These are phyloP conservation scores for Brachyalestes nurse DNA, from an alignment of 2,797 vertebrate genomes.

Conservation along the genomic window DNA sequence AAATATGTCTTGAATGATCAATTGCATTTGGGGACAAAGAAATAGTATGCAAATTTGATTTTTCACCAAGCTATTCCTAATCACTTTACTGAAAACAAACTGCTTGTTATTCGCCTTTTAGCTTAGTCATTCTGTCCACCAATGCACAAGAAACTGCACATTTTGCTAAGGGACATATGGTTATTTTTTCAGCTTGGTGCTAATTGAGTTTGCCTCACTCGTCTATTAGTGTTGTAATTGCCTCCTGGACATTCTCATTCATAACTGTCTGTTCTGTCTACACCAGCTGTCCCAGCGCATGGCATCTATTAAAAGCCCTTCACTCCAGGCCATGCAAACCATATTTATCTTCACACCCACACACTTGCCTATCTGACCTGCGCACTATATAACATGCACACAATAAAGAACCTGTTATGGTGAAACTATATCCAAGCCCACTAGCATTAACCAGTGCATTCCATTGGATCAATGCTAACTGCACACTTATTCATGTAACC, in stretches of 20 bases:
- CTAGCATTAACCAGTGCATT: constrained; percentile 20
- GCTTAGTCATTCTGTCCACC: neutral
- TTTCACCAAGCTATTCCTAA: neutral
- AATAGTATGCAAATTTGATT: neutral
- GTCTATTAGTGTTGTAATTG: constrained; percentile 62
- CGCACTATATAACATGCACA: constrained; percentile 7
- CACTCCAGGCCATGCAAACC: constrained; percentile 47
- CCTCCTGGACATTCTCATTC: constrained; percentile 53
- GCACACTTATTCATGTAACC: constrained; percentile 28
- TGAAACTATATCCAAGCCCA: constrained; percentile 32
- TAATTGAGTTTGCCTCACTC: constrained; percentile 52
- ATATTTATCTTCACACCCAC: constrained; percentile 59
- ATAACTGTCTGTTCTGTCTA: constrained; percentile 53
- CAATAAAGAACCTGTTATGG: constrained; percentile 43
- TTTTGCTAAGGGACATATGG: constrained; percentile 9
- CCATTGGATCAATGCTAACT: constrained; percentile 25
- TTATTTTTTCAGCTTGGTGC: constrained; percentile 45
- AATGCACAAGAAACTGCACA: constrained; percentile 1
- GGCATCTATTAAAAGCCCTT: constrained; percentile 53
- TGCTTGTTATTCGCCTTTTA: neutral
- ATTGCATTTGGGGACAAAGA: neutral
- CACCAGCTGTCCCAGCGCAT: constrained; percentile 10
- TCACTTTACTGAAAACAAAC: neutral
- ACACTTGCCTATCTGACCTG: constrained; percentile 17
- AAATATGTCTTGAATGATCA: neutral